Evolutionary conservation across 2,113 vertebrate species (phyloP).

Genomic region (Sciurus niger): DNA sequence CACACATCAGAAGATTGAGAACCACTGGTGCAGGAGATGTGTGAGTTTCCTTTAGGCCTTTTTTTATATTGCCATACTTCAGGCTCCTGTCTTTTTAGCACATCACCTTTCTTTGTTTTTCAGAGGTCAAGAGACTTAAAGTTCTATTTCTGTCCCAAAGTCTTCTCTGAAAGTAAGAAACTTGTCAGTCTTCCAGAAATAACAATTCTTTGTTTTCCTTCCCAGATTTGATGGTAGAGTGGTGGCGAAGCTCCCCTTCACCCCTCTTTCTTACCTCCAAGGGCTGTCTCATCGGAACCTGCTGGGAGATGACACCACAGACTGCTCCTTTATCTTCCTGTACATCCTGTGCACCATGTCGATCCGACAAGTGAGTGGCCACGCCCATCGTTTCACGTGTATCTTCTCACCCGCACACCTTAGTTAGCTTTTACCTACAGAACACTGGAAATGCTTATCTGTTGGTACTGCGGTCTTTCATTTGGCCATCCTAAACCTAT

Average conservation of each 20-base stretch:
- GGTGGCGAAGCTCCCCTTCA: slow-evolving; percentile 97
- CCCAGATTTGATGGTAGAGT: slow-evolving; percentile 98
- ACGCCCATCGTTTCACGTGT: fast-evolving
- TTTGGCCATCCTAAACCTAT: background rate
- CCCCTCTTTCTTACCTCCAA: slow-evolving; percentile 97
- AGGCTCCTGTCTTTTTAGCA: background rate
- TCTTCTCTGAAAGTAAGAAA: background rate
- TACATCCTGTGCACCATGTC: slow-evolving; percentile 99
- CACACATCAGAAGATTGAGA: background rate
- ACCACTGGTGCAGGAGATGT: background rate
- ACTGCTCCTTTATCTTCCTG: slow-evolving; percentile 99
- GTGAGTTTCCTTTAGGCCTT: background rate
- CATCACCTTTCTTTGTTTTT: slow-evolving; percentile 22
- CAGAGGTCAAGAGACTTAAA: background rate
- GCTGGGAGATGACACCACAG: slow-evolving; percentile 97
- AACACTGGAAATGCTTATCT: background rate
- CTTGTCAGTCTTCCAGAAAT: slow-evolving; percentile 56
- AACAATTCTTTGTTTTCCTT: slow-evolving; percentile 51
- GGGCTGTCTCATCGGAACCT: slow-evolving; percentile 98
- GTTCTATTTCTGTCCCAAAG: slow-evolving; percentile 47
- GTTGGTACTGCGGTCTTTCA: background rate
- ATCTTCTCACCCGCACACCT: background rate
- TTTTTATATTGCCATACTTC: background rate
- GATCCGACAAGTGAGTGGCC: slow-evolving; percentile 95
- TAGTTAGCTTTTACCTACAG: background rate